phyloP scores from a whole-genome alignment of 2,113 vertebrate genomes.

The Paramisgurnus dabryanus region DNA sequence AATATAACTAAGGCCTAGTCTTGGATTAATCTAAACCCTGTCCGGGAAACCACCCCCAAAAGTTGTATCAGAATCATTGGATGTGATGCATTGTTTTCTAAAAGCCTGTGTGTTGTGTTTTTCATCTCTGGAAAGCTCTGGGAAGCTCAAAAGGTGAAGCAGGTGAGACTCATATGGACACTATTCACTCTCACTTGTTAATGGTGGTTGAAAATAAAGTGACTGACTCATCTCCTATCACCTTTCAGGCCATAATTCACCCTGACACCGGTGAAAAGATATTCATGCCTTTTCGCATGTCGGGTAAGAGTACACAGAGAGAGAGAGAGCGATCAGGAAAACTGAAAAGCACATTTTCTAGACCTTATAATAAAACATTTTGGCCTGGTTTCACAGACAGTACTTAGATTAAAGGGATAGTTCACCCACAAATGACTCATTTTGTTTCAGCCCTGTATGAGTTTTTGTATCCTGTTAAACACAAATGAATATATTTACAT shows the following conservation, averaged over 20 bases:
- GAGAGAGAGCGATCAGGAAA: not conserved
- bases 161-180: conserved; percentile 76
- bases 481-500: too few relatives aligned
- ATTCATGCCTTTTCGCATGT: conserved; percentile 99
- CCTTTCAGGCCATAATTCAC: conserved; percentile 92
- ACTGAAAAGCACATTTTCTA: not conserved
- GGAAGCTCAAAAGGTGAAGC: conserved; percentile 97
- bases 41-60: too few relatives aligned
- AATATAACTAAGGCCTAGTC: too few relatives aligned
- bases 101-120: not conserved
- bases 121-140: conserved; percentile 78
- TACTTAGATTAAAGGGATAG: too few relatives aligned
- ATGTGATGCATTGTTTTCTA: not conserved
- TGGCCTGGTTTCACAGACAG: too few relatives aligned
- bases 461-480: too few relatives aligned
- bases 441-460: too few relatives aligned
- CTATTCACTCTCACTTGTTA: not conserved
- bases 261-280: conserved; percentile 98
- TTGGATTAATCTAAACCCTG: too few relatives aligned
- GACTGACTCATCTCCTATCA: conserved; percentile 64
- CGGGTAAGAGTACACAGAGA: conserved; percentile 80
- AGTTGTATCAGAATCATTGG: not conserved
- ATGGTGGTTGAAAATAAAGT: not conserved
- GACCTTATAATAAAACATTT: too few relatives aligned
- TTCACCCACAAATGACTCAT: too few relatives aligned